These are phyloP conservation scores for Diplazon laetatorius DNA, from an alignment of 2,888 invertebrate genomes.

Conservation along the genomic window DNA sequence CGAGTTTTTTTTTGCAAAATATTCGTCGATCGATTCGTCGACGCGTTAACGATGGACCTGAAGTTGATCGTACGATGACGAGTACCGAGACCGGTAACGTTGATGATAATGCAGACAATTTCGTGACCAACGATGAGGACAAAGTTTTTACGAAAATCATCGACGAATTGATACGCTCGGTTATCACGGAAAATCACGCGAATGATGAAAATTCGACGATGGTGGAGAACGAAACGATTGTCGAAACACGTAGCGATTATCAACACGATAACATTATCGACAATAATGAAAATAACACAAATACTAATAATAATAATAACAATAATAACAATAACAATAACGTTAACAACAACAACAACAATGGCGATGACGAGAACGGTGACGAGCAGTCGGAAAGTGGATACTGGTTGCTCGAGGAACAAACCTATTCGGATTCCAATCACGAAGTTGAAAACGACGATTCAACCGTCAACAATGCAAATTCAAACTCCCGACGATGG, in stretches of 20 bases:
- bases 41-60: too few relatives aligned
- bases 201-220: too few relatives aligned
- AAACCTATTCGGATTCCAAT: conserved; percentile 78
- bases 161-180: too few relatives aligned
- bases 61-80: too few relatives aligned
- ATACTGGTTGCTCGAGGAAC: conserved; percentile 78
- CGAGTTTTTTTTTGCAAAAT: too few relatives aligned
- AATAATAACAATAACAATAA: conserved; percentile 27
- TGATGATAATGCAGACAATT: too few relatives aligned
- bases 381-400: conserved; percentile 77
- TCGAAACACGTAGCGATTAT: neutral
- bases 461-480: conserved; percentile 57
- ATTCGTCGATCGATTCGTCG: too few relatives aligned
- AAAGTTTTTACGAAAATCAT: too few relatives aligned
- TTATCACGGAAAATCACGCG: too few relatives aligned
- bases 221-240: conserved; percentile 14
- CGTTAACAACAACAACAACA: conserved; percentile 35
- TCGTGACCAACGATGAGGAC: too few relatives aligned
- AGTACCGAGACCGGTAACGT: too few relatives aligned
- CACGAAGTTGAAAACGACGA: conserved; percentile 71
- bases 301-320: conserved; percentile 38
- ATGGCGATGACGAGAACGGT: conserved; percentile 64
- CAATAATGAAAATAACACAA: conserved; percentile 17
- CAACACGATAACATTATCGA: conserved; percentile 9
- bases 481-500: conserved; percentile 69